A percentile compares a stretch with the other conserved stretches of the same genome.
Conservation (phyloP, 2,888 invertebrate species). For the Apomyelois bistriatella region DNA sequence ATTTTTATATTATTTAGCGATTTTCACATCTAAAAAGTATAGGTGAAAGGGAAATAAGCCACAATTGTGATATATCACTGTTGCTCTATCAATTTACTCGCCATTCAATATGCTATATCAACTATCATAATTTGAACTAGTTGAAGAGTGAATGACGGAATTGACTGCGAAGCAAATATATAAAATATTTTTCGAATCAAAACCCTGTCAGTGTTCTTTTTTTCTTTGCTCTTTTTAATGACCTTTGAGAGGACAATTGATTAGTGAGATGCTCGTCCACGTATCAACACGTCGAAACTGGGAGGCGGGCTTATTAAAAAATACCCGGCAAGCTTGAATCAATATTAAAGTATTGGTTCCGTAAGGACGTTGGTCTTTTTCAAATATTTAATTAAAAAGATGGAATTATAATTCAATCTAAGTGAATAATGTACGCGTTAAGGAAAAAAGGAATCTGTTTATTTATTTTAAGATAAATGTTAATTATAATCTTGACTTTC, state of each 20-base stretch:
- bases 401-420: no score
- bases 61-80: no score
- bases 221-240: conserved; percentile 38
- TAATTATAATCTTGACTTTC: no score
- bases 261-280: conserved; percentile 41
- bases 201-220: conserved; percentile 28
- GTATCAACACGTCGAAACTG: conserved; percentile 32
- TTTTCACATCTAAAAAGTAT: no score
- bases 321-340: conserved; percentile 12
- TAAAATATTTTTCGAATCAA: conserved; percentile 32
- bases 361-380: conserved; percentile 14
- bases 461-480: no score
- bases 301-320: conserved; percentile 42
- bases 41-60: no score
- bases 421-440: no score
- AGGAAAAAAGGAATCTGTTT: no score
- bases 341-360: conserved; percentile 26
- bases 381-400: no score
- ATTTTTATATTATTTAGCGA: no score
- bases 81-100: neutral
- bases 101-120: neutral
- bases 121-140: neutral
- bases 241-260: conserved; percentile 52
- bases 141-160: conserved; percentile 1
- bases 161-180: neutral